These are phyloP conservation scores for Aplodontia rufa DNA, from an alignment of 2,113 vertebrate genomes.

Conservation along the genomic window DNA sequence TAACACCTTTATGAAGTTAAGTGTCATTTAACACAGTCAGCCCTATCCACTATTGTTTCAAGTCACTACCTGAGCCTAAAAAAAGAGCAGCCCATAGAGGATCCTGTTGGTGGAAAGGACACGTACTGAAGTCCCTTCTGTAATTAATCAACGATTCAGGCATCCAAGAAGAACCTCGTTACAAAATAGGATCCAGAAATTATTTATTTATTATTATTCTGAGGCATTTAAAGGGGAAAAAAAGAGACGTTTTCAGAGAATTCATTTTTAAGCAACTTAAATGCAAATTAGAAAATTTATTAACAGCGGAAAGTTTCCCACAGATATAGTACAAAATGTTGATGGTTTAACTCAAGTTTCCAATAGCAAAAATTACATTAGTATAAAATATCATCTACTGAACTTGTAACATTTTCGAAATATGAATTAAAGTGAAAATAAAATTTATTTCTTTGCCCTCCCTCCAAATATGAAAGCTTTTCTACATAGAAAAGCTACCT, in stretches of 20 bases:
- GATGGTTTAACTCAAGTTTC: constrained; percentile 44
- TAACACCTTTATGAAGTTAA: constrained; percentile 47
- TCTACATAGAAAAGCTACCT: constrained; percentile 32
- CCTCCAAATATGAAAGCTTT: background rate
- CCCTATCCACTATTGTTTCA: background rate
- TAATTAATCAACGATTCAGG: background rate
- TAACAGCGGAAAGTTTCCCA: constrained; percentile 34
- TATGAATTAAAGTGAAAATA: constrained; percentile 56
- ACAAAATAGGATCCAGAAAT: constrained; percentile 51
- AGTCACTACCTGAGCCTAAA: background rate
- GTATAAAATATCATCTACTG: background rate
- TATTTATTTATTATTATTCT: constrained; percentile 40
- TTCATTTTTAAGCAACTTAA: constrained; percentile 51
- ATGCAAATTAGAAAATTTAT: constrained; percentile 54
- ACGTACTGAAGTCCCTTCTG: background rate
- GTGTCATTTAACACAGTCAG: background rate
- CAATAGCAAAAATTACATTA: constrained; percentile 36
- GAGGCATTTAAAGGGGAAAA: background rate
- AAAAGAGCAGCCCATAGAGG: background rate
- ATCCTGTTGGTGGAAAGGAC: background rate
- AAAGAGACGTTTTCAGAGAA: constrained; percentile 25
- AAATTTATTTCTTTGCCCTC: constrained; percentile 25
- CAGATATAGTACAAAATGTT: constrained; percentile 38
- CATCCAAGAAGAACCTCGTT: background rate
- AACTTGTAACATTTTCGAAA: constrained; percentile 42